These are phyloP conservation scores for Netelia melanura DNA, from an alignment of 2,888 invertebrate species.

Conservation along the genomic window DNA sequence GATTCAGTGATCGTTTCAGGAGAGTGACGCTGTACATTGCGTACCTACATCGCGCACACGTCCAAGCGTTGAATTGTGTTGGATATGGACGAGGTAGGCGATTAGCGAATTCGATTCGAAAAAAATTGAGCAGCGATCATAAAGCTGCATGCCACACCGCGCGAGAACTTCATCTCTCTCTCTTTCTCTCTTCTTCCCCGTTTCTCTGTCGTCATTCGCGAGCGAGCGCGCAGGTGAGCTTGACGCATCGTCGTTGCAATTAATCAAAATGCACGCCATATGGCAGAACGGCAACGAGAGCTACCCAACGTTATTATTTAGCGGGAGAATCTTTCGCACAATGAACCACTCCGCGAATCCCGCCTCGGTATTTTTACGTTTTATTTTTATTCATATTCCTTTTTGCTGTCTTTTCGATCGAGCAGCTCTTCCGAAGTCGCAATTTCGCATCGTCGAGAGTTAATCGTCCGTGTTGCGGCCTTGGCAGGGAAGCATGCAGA, in stretches of 20 bases:
- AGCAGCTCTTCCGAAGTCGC: slow-evolving; percentile 52
- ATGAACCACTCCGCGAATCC: slow-evolving; percentile 60
- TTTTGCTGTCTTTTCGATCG: slow-evolving; percentile 32
- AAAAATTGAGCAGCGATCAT: slow-evolving; percentile 42
- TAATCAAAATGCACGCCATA: slow-evolving; percentile 78
- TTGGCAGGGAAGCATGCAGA: slow-evolving; percentile 60
- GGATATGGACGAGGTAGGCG: slow-evolving; percentile 32
- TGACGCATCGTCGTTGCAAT: slow-evolving; percentile 71
- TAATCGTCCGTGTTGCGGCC: slow-evolving; percentile 59
- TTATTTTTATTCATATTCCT: slow-evolving; percentile 2
- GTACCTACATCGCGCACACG: background rate
- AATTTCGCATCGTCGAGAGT: slow-evolving; percentile 65
- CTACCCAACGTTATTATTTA: slow-evolving; percentile 60
- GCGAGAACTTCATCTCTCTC: slow-evolving; percentile 3
- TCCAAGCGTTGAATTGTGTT: slow-evolving; percentile 35
- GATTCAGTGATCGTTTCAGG: slow-evolving; percentile 24
- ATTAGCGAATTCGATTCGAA: slow-evolving; percentile 37
- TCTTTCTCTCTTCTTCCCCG: background rate
- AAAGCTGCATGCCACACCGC: slow-evolving; percentile 38
- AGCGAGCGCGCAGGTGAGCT: slow-evolving; percentile 70
- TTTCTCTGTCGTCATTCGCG: slow-evolving; percentile 26
- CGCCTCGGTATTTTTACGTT: slow-evolving; percentile 35
- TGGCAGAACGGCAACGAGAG: slow-evolving; percentile 72
- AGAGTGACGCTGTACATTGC: slow-evolving; percentile 4
- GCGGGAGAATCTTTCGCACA: slow-evolving; percentile 55